phyloP scores from a whole-genome alignment of 1,140 invertebrate genomes.

The Pseudobourletiella spinata region DNA sequence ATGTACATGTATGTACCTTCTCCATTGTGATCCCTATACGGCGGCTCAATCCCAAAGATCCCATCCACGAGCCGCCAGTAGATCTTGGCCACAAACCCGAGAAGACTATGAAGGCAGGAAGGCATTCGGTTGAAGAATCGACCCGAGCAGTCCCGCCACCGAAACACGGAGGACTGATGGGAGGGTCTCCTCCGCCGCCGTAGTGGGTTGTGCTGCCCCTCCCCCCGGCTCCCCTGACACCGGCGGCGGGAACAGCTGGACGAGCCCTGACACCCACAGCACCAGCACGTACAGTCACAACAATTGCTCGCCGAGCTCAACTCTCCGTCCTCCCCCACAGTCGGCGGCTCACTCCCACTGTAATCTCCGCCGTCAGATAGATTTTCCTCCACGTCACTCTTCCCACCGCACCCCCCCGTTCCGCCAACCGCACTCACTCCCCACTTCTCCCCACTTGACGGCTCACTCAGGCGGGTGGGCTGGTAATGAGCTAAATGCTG shows the following conservation, averaged over 20 bases:
- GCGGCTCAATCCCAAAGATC: slow-evolving; percentile 27
- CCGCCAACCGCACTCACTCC: neutral
- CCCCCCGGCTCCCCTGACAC: too few species aligned
- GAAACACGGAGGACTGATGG: neutral
- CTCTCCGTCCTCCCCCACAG: neutral
- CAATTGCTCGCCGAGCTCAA: neutral
- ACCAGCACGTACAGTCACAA: slow-evolving; percentile 7
- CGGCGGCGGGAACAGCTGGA: slow-evolving; percentile 9
- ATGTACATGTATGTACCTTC: too few species aligned
- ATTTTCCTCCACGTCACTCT: neutral
- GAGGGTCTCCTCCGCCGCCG: too few species aligned
- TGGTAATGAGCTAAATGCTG: neutral
- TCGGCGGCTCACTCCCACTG: neutral
- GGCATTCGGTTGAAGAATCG: slow-evolving; percentile 5
- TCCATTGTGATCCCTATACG: slow-evolving; percentile 29
- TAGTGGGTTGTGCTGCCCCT: too few species aligned
- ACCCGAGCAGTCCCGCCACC: slow-evolving; percentile 19
- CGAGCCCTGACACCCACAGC: slow-evolving; percentile 12
- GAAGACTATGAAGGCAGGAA: slow-evolving; percentile 26
- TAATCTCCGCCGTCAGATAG: neutral
- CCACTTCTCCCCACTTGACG: neutral
- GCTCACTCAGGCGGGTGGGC: neutral
- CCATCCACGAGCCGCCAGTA: slow-evolving; percentile 33
- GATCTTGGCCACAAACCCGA: slow-evolving; percentile 32
- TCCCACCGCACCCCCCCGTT: too few species aligned